Conservation (phyloP, 2,888 invertebrate species). For the Leptopilina myrica region DNA sequence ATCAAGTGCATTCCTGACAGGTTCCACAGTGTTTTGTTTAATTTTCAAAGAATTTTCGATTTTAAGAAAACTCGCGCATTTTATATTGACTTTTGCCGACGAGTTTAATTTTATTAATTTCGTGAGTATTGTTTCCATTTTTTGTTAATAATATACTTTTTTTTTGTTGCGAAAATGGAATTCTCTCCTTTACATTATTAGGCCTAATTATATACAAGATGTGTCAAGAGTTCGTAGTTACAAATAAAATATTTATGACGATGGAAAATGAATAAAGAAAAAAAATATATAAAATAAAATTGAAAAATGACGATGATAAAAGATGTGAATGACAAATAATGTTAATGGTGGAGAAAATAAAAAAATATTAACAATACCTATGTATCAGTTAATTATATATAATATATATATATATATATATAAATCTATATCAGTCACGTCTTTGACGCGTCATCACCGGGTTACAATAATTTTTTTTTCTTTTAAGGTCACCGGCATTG, state of each 20-base stretch:
- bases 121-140: slow-evolving; percentile 53
- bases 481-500: slow-evolving; percentile 30
- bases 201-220: slow-evolving; percentile 60
- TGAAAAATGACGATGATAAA: slow-evolving; percentile 53
- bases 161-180: slow-evolving; percentile 43
- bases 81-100: no score
- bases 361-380: slow-evolving; percentile 40
- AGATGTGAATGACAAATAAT: slow-evolving; percentile 39
- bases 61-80: no score
- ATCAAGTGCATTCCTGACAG: no score
- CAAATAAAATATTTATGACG: slow-evolving; percentile 34
- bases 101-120: slow-evolving; percentile 30
- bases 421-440: slow-evolving; percentile 40
- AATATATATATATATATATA: neutral
- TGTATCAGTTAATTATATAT: slow-evolving; percentile 11
- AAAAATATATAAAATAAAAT: slow-evolving; percentile 44
- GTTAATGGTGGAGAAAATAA: slow-evolving; percentile 39
- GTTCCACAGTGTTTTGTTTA: no score
- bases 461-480: slow-evolving; percentile 7
- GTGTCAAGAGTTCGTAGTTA: slow-evolving; percentile 31
- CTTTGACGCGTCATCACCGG: slow-evolving; percentile 33
- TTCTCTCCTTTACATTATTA: slow-evolving; percentile 59
- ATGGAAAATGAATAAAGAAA: slow-evolving; percentile 12
- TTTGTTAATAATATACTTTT: no score
- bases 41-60: no score